Evolutionary conservation across 1,140 invertebrate genomes (phyloP).

Genomic region (Drosophila sp.): DNA sequence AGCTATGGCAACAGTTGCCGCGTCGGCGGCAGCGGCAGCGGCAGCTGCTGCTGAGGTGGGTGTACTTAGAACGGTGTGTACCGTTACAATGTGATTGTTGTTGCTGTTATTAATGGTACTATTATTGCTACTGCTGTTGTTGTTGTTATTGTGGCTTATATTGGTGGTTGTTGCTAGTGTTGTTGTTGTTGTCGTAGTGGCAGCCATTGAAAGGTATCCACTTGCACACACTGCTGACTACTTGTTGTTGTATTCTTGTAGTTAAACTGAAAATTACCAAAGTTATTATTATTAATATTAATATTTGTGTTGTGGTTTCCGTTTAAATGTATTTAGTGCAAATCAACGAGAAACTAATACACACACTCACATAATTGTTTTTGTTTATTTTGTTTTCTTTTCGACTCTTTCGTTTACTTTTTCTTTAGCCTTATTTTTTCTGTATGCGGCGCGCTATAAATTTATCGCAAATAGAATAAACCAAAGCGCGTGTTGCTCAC

Average conservation of each 20-base stretch:
- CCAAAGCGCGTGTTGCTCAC: slow-evolving; percentile 46
- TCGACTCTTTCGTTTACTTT: slow-evolving; percentile 28
- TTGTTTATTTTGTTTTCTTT: slow-evolving; percentile 55
- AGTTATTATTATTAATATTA: slow-evolving; percentile 17
- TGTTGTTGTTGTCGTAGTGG: slow-evolving; percentile 78
- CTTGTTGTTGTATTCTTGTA: slow-evolving; percentile 33
- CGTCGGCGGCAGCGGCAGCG: slow-evolving; percentile 63
- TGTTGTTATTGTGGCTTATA: slow-evolving; percentile 61
- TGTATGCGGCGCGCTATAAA: slow-evolving; percentile 49
- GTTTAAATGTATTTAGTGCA: slow-evolving; percentile 4
- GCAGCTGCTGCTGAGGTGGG: slow-evolving; percentile 65
- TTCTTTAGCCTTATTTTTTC: slow-evolving; percentile 21
- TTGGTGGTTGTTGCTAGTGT: slow-evolving; percentile 68
- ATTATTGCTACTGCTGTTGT: slow-evolving; percentile 43
- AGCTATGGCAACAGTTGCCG: slow-evolving; percentile 82
- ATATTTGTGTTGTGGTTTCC: slow-evolving; percentile 12
- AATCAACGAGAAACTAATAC: slow-evolving; percentile 29
- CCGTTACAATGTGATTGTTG: slow-evolving; percentile 65
- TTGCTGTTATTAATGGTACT: slow-evolving; percentile 54
- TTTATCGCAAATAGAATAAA: slow-evolving; percentile 36
- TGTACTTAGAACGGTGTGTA: slow-evolving; percentile 71
- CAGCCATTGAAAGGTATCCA: slow-evolving; percentile 78
- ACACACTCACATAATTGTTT: slow-evolving; percentile 31
- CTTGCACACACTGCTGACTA: slow-evolving; percentile 48
- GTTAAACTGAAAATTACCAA: slow-evolving; percentile 24